These are phyloP conservation scores for Gallinago undulata DNA, from an alignment of 2,113 vertebrate genomes.

Conservation along the genomic window DNA sequence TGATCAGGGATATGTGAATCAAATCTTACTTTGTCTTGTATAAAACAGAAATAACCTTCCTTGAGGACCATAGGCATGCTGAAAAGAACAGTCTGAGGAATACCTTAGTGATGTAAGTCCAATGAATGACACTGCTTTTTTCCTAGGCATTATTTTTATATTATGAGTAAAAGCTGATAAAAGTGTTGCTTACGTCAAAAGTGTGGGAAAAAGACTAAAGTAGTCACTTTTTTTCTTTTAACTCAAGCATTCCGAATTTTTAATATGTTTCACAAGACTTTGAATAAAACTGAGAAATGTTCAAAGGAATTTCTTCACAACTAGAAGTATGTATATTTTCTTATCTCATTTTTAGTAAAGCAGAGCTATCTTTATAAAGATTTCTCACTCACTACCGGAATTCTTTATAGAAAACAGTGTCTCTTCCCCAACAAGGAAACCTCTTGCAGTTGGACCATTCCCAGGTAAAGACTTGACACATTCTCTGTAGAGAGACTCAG, in stretches of 20 bases:
- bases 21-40: background rate
- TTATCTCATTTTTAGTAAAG: background rate
- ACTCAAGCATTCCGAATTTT: background rate
- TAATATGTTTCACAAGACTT: slow-evolving; percentile 6
- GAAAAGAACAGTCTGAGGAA: background rate
- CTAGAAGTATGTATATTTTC: background rate
- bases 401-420: background rate
- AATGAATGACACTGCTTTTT: background rate
- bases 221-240: background rate
- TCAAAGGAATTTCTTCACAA: background rate
- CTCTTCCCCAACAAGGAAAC: background rate
- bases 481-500: background rate
- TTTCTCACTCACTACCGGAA: background rate
- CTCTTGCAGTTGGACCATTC: background rate
- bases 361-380: background rate
- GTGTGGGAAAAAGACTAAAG: background rate
- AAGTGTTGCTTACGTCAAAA: background rate
- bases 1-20: background rate
- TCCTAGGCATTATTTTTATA: background rate
- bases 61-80: background rate
- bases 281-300: background rate
- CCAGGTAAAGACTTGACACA: background rate
- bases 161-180: background rate
- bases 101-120: background rate
- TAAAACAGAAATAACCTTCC: background rate